A percentile compares a stretch with the other conserved stretches of the same genome.
phyloP scores from a whole-genome alignment of 2,113 vertebrate species.

The Aspiorhynchus laticeps region DNA sequence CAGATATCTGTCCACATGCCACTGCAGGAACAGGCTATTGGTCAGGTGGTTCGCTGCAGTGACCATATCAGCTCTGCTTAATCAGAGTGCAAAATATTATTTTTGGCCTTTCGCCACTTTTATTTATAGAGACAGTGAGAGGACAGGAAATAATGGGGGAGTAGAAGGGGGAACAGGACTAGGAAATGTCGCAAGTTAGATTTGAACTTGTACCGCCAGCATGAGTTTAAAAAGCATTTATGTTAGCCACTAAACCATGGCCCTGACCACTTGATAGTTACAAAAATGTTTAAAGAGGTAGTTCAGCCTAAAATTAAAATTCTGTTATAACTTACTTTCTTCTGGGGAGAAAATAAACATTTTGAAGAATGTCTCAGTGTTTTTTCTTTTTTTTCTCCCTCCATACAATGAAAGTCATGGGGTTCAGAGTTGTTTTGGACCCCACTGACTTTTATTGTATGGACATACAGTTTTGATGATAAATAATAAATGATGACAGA shows the following conservation, averaged over 20 bases:
- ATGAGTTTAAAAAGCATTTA: background rate
- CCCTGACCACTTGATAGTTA: background rate
- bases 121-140: conserved; percentile 10
- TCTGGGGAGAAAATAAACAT: background rate
- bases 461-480: background rate
- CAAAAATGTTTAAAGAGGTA: background rate
- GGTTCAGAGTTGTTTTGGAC: background rate
- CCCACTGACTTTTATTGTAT: background rate
- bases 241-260: background rate
- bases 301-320: background rate
- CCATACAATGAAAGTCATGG: background rate
- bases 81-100: conserved; percentile 15
- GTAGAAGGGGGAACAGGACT: background rate
- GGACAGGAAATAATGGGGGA: background rate
- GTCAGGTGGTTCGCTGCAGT: background rate
- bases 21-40: background rate
- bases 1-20: conserved; percentile 35
- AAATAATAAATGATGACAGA: background rate
- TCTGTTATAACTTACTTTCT: background rate
- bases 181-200: background rate
- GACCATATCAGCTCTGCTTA: background rate
- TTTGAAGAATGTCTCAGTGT: too few relatives aligned
- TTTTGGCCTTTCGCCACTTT: conserved; percentile 7
- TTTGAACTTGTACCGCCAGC: background rate
- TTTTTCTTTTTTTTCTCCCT: background rate